Percentiles rank a stretch among this genome's conserved stretches.
Evolutionary conservation across 2,888 invertebrate genomes (phyloP).

Genomic region (Biston stratarius): DNA sequence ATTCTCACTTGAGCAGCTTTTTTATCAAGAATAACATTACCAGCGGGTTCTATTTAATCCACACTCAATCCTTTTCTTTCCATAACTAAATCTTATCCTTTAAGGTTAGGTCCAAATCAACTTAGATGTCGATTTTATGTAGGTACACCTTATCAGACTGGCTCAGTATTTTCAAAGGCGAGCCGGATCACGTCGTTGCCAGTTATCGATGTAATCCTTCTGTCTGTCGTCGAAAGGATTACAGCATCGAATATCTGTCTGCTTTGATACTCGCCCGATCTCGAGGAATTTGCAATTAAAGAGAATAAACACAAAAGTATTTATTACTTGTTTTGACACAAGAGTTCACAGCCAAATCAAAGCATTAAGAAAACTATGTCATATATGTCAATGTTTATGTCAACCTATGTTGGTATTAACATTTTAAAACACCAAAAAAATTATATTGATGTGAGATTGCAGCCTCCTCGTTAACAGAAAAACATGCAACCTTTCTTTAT

Average conservation of each 20-base stretch:
- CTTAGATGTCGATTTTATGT: slow-evolving; percentile 12
- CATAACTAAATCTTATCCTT: not conserved
- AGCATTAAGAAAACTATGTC: too few relatives aligned
- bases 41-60: not conserved
- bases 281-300: slow-evolving; percentile 7
- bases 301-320: not conserved
- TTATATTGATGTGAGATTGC: too few relatives aligned
- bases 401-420: too few relatives aligned
- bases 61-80: not conserved
- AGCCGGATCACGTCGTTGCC: slow-evolving; percentile 13
- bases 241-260: slow-evolving; percentile 27
- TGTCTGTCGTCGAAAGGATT: slow-evolving; percentile 37
- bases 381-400: too few relatives aligned
- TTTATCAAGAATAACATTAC: too few relatives aligned
- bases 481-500: too few relatives aligned
- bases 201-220: slow-evolving; percentile 38
- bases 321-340: not conserved
- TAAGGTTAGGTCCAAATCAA: not conserved
- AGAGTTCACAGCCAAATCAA: not conserved
- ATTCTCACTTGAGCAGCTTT: too few relatives aligned
- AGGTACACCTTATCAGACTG: slow-evolving; percentile 13
- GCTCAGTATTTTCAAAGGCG: slow-evolving; percentile 29
- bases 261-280: slow-evolving; percentile 19
- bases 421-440: too few relatives aligned
- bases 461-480: too few relatives aligned